phyloP scores from a whole-genome alignment of 2,113 vertebrate genomes.

The Tricholaema leucomelas region DNA sequence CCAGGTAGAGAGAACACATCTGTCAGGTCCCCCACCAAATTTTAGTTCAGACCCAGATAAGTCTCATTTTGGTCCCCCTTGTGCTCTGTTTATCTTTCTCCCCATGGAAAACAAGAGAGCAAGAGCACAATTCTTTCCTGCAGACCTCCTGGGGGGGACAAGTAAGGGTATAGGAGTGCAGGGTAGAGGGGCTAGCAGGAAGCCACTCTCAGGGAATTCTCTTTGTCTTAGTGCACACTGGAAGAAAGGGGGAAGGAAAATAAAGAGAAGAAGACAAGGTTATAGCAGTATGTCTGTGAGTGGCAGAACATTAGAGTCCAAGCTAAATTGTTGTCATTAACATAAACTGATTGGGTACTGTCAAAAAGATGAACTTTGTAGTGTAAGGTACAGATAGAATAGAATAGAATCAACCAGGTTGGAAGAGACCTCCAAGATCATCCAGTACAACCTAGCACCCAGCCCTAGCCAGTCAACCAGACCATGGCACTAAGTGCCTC shows the following conservation, averaged over 20 bases:
- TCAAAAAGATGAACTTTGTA: constrained; percentile 22
- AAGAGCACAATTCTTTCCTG: background rate
- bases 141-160: background rate
- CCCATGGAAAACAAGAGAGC: background rate
- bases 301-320: background rate
- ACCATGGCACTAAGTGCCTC: no score
- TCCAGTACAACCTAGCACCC: no score
- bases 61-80: background rate
- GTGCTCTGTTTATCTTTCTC: background rate
- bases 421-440: no score
- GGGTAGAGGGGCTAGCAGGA: fast-evolving
- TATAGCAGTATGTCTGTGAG: background rate
- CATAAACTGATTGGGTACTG: background rate
- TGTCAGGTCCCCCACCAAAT: background rate
- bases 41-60: background rate
- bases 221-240: background rate
- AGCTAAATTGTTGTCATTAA: constrained; percentile 16
- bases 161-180: background rate
- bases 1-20: background rate
- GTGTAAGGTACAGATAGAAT: no score
- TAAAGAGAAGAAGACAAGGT: background rate
- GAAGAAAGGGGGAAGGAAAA: background rate
- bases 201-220: background rate
- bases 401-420: no score
- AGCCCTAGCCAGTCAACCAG: no score